These are phyloP conservation scores for Neosilurus hyrtlii DNA, from an alignment of 2,797 vertebrate species.

Conservation along the genomic window DNA sequence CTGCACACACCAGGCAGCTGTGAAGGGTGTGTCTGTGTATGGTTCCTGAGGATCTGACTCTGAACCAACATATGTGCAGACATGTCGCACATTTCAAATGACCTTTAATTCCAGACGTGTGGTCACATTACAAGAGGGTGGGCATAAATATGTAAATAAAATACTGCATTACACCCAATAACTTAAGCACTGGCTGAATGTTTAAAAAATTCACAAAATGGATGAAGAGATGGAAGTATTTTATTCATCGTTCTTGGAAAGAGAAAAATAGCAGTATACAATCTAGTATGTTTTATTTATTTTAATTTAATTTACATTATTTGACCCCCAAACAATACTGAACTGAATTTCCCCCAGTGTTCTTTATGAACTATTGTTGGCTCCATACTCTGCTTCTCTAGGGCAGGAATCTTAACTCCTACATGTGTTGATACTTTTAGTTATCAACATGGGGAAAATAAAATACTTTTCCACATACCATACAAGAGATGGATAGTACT, in stretches of 20 bases:
- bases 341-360: not conserved
- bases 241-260: too few species aligned
- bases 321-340: not conserved
- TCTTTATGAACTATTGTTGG: not conserved
- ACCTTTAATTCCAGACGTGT: constrained; percentile 6
- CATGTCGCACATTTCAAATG: constrained; percentile 1
- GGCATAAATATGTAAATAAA: not conserved
- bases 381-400: not conserved
- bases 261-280: not conserved
- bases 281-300: not conserved
- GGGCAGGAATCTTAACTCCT: not conserved
- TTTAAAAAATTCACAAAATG: not conserved
- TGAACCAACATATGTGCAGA: constrained; percentile 36
- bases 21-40: constrained; percentile 29
- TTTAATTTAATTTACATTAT: not conserved
- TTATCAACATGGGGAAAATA: not conserved
- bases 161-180: not conserved
- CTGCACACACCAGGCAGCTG: constrained; percentile 31
- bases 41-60: not conserved
- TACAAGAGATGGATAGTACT: not conserved
- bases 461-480: constrained; percentile 1
- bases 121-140: not conserved
- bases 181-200: not conserved
- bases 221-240: not conserved
- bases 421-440: not conserved